Evolutionary conservation across 2,888 invertebrate species (phyloP), one percentile per base, ranked within the genome.

Genomic region (Linnaemya tessellans): DNA sequence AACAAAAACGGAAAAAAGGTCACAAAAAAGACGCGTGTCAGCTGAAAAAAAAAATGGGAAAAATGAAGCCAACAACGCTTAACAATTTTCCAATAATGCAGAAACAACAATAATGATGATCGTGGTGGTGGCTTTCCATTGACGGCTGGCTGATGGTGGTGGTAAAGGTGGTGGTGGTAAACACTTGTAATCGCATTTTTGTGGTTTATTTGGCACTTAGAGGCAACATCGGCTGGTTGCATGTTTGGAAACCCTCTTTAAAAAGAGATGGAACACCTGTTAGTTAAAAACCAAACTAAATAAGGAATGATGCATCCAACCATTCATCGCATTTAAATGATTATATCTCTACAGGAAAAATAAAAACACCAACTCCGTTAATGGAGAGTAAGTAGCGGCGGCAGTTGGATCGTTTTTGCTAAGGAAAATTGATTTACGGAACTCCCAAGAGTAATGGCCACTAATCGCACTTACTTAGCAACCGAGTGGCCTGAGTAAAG

Each of bases 11-110:
- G 3, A 71, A 79, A 79, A 82, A 85, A 85, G 85, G 82, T 85
- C 85, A 85, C 71, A 20, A 75, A 71, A 85, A 54, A 75, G 85
- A 71, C 85, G 85, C 85, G 85, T 85, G 85, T 82, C 85, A 75
- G 70, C 38, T 58, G 22, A 10, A 68, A 64, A 68, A 64, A 75
- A 74, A 43, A 46, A 18, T 80, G 51, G 9, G 18, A 25, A n/a
- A 78, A 60, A 73, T 56, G 22, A 58, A 35, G 46, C 22, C 25
- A 67, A 65, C 51, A 30, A 30, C n/a, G 22, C 20, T 54, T 30
- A 60, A 56, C 30, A 68, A 62, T 58, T 80, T 80, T 65, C 54
- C 70, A 84, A 80, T 84, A 80, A 84, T 56, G 49, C 35, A 73
- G 58, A 51, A 68, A 75, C 71, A 65, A 65, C 8, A 25, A 30